A percentile compares a stretch with the other conserved stretches of the same genome.
Evolutionary conservation across 1,140 invertebrate species (phyloP).

Genomic region (Listronotus oregonensis): DNA sequence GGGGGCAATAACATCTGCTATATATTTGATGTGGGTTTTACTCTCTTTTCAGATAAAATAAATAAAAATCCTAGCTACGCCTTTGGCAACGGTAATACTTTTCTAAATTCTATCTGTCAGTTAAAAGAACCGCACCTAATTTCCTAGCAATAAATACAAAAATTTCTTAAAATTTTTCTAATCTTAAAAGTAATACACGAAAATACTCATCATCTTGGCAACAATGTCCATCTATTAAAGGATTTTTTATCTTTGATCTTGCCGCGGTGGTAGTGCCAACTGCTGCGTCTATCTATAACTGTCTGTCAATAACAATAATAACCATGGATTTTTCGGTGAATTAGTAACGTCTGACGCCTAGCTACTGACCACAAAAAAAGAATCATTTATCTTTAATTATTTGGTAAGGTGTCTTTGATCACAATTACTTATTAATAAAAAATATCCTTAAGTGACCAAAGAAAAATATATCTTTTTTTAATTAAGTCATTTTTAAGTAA

Average conservation of each 20-base stretch:
- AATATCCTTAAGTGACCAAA: too few relatives aligned
- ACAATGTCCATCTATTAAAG: background rate
- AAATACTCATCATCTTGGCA: background rate
- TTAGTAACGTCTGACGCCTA: background rate
- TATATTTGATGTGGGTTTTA: too few relatives aligned
- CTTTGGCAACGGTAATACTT: too few relatives aligned
- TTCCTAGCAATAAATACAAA: too few relatives aligned
- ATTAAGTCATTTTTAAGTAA: too few relatives aligned
- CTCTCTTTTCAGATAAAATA: too few relatives aligned
- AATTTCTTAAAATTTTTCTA: background rate
- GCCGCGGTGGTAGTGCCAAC: slow-evolving; percentile 6
- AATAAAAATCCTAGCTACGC: too few relatives aligned
- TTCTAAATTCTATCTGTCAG: too few relatives aligned
- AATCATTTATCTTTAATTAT: background rate
- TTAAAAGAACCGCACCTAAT: too few relatives aligned
- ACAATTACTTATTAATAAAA: background rate
- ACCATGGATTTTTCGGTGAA: background rate
- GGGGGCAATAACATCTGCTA: too few relatives aligned
- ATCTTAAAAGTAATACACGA: background rate
- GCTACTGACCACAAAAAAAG: background rate
- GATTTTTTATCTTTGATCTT: slow-evolving; percentile 3
- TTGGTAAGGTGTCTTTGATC: too few relatives aligned
- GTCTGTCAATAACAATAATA: slow-evolving; percentile 6
- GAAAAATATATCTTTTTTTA: too few relatives aligned
- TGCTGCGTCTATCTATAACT: background rate